phyloP scores from a whole-genome alignment of 1,140 invertebrate species.

The Agraylea sexmaculata region DNA sequence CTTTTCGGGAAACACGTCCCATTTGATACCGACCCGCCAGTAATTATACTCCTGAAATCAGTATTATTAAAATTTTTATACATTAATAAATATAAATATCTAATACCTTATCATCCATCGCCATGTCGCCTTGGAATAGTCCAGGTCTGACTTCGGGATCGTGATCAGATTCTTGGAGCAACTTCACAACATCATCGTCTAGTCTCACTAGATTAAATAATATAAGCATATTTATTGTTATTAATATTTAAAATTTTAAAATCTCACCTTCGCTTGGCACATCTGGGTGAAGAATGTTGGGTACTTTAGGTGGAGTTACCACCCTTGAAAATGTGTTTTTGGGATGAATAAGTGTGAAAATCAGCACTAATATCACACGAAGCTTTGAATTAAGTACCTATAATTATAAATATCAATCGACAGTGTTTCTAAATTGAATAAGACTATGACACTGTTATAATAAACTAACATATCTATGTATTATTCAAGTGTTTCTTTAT shows the following conservation, averaged over 20 bases:
- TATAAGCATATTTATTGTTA: neutral
- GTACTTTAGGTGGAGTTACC: conserved; percentile 13
- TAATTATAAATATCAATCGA: no score
- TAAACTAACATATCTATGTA: no score
- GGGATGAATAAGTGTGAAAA: no score
- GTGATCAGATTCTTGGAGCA: conserved; percentile 23
- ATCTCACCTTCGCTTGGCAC: conserved; percentile 13
- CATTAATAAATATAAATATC: neutral
- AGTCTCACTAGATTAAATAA: conserved; percentile 13
- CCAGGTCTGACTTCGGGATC: conserved; percentile 57
- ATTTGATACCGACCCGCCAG: conserved; percentile 48
- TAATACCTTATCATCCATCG: conserved; percentile 38
- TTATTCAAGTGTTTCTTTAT: no score
- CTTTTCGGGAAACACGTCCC: conserved; percentile 54
- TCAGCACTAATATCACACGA: no score
- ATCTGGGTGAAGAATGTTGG: conserved; percentile 7
- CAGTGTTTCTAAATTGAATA: no score
- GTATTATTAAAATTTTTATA: no score
- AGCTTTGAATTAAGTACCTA: no score
- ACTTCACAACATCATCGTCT: conserved; percentile 12
- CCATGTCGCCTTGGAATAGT: conserved; percentile 56
- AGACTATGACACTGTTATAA: no score
- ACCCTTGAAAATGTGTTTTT: no score
- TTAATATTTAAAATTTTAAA: neutral
- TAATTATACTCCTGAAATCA: conserved; percentile 43